Evolutionary conservation across 2,888 invertebrate genomes (phyloP).

Genomic region (Taenaris catops): DNA sequence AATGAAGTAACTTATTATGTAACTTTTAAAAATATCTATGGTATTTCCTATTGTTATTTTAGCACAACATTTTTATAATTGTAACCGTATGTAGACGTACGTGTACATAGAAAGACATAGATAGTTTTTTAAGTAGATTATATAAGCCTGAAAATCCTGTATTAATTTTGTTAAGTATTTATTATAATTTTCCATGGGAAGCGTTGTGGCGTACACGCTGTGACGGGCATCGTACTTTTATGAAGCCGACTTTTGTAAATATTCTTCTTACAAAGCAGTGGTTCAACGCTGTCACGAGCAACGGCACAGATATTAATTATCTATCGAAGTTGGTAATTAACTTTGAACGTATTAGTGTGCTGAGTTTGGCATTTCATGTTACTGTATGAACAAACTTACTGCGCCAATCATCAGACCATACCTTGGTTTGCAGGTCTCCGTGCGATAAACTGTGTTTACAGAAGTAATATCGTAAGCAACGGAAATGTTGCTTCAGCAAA

Average conservation of each 20-base stretch:
- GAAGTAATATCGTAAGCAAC: slow-evolving; percentile 17
- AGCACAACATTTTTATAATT: no score
- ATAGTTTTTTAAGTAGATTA: no score
- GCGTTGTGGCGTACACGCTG: background rate
- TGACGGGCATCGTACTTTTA: slow-evolving; percentile 3
- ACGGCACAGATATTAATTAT: slow-evolving; percentile 51
- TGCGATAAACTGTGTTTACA: slow-evolving; percentile 19
- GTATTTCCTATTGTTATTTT: no score
- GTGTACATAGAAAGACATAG: no score
- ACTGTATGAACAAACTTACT: slow-evolving; percentile 47
- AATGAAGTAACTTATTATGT: no score
- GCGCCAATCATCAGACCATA: slow-evolving; percentile 43
- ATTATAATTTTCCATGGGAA: background rate
- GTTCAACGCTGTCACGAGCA: slow-evolving; percentile 14
- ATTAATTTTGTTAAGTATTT: no score
- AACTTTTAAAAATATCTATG: no score
- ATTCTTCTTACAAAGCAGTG: slow-evolving; percentile 10
- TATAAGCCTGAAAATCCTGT: no score
- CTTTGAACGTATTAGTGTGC: slow-evolving; percentile 54
- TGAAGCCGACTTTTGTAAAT: slow-evolving; percentile 2
- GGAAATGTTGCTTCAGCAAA: slow-evolving; percentile 18
- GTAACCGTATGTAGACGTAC: no score
- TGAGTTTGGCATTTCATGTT: slow-evolving; percentile 57
- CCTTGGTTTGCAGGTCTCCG: slow-evolving; percentile 29
- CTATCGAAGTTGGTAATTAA: slow-evolving; percentile 64